These are phyloP conservation scores for Eurytemora carolleeae DNA, from an alignment of 1,140 invertebrate species.

Conservation along the genomic window DNA sequence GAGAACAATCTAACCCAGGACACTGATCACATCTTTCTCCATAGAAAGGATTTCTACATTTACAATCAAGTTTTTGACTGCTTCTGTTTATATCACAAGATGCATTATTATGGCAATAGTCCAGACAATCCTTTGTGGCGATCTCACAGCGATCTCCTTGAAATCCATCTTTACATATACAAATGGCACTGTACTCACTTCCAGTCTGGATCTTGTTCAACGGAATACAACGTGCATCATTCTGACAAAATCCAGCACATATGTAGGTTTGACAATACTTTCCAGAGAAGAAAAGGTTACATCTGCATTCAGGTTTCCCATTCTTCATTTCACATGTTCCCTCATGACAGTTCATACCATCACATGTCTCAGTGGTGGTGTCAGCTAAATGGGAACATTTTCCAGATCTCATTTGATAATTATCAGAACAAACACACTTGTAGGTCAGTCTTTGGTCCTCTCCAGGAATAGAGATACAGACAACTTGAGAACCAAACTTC, in stretches of 20 bases:
- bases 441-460: conserved; percentile 22
- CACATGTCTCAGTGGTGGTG: not conserved
- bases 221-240: conserved; percentile 13
- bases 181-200: conserved; percentile 23
- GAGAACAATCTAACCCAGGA: not conserved
- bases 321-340: conserved; percentile 23
- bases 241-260: conserved; percentile 9
- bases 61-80: conserved; percentile 24
- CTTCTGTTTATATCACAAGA: conserved; percentile 27
- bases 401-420: conserved; percentile 7
- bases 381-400: conserved; percentile 5
- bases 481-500: conserved; percentile 4
- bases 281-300: conserved; percentile 13
- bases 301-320: conserved; percentile 38
- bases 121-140: conserved; percentile 30
- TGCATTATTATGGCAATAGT: conserved; percentile 36
- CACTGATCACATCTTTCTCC: conserved; percentile 23
- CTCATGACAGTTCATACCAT: conserved; percentile 19
- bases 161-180: conserved; percentile 40
- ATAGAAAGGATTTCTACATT: conserved; percentile 27
- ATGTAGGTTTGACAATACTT: conserved; percentile 14
- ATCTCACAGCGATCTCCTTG: conserved; percentile 43
- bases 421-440: conserved; percentile 6
- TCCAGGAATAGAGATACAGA: conserved; percentile 24
- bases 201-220: conserved; percentile 21